phyloP scores from a whole-genome alignment of 2,113 vertebrate species.

The Australoheros scitulus region DNA sequence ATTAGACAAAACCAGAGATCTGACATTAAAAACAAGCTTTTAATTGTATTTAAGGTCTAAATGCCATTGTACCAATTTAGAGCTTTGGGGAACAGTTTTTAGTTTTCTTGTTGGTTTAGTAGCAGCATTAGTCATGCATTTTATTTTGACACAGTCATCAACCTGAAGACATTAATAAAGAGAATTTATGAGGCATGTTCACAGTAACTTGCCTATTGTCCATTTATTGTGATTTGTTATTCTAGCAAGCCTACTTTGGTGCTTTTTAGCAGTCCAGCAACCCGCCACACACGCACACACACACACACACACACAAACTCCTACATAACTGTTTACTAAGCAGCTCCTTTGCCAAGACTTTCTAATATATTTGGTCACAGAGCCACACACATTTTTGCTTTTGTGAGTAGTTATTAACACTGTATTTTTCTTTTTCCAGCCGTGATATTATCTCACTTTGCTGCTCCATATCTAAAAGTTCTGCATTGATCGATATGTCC shows the following conservation, averaged over 20 bases:
- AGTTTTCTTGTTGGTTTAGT: not conserved
- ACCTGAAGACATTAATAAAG: constrained; percentile 18
- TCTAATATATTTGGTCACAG: not conserved
- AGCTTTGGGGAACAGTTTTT: not conserved
- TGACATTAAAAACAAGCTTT: not conserved
- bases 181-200: constrained; percentile 24
- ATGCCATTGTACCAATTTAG: not conserved
- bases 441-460: not conserved
- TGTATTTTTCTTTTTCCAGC: not conserved
- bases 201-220: constrained; percentile 10
- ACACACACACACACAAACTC: constrained; percentile 13
- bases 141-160: constrained; percentile 18
- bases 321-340: not conserved
- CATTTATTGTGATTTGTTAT: constrained; percentile 46
- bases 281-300: not conserved
- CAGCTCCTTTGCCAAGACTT: not conserved
- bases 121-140: not conserved
- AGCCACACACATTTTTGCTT: not conserved
- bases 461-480: not conserved
- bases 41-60: not conserved
- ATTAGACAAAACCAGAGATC: not conserved
- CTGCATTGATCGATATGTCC: not conserved
- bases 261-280: constrained; percentile 3
- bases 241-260: constrained; percentile 28
- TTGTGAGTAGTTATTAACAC: not conserved